A percentile compares a stretch with the other conserved stretches of the same genome.
Evolutionary conservation across 2,888 invertebrate species (phyloP).

Genomic region (Chironomus tentans): DNA sequence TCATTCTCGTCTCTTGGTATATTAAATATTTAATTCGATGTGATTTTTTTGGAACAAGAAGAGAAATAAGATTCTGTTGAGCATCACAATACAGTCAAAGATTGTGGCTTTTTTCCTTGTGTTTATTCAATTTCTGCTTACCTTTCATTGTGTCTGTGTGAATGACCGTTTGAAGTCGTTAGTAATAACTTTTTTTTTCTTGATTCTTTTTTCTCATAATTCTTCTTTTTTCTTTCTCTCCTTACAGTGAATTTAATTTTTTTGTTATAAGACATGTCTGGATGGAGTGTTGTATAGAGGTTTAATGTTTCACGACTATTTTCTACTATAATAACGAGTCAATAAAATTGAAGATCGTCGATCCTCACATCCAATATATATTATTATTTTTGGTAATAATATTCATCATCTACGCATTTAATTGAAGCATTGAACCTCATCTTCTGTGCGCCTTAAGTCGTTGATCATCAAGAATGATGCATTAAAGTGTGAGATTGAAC

Average conservation of each 20-base stretch:
- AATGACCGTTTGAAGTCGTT: conserved; percentile 22
- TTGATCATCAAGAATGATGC: background rate
- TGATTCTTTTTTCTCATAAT: conserved; percentile 10
- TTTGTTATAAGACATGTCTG: conserved; percentile 12
- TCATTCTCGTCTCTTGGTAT: too few relatives aligned
- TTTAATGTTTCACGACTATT: background rate
- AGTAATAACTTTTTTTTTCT: background rate
- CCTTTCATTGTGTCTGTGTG: conserved; percentile 7
- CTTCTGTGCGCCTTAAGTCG: background rate
- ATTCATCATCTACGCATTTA: background rate
- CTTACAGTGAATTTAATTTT: conserved; percentile 22
- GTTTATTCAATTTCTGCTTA: background rate
- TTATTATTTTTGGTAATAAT: too few relatives aligned
- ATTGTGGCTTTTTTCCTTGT: background rate
- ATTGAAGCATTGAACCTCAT: background rate
- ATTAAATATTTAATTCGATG: background rate
- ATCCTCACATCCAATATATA: too few relatives aligned
- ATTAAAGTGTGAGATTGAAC: background rate
- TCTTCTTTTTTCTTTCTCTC: background rate
- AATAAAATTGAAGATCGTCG: background rate
- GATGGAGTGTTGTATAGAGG: background rate
- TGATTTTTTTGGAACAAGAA: background rate
- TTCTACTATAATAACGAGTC: background rate
- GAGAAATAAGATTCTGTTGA: background rate
- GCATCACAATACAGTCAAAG: background rate